Percentiles rank a stretch among this genome's conserved stretches.
Conservation (phyloP, 2,888 invertebrate genomes). For the Cosmia trapezina region DNA sequence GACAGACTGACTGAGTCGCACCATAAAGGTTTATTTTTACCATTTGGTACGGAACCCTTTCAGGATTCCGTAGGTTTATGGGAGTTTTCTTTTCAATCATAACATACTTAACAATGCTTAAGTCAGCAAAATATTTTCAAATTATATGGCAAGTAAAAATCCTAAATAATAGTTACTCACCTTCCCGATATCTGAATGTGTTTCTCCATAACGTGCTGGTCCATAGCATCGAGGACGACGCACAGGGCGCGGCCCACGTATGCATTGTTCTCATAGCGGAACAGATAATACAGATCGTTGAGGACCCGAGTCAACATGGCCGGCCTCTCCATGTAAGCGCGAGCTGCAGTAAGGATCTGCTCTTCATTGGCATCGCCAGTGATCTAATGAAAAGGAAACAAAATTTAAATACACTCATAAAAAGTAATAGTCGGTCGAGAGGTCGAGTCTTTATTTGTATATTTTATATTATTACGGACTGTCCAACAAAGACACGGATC, state of each 20-base stretch:
- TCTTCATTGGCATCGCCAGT: slow-evolving; percentile 97
- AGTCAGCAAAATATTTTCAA: not conserved
- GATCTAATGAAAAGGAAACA: slow-evolving; percentile 89
- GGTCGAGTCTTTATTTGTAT: not conserved
- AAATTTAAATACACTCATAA: not conserved
- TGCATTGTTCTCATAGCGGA: slow-evolving; percentile 95
- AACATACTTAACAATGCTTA: not conserved
- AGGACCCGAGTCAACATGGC: slow-evolving; percentile 95
- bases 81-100: not conserved
- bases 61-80: no score
- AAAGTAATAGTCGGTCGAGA: not conserved
- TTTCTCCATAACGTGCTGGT: slow-evolving; percentile 95
- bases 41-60: no score
- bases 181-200: slow-evolving; percentile 98
- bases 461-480: not conserved
- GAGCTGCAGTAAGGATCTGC: slow-evolving; percentile 96
- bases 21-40: no score
- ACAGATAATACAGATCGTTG: slow-evolving; percentile 97
- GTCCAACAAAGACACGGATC: not conserved
- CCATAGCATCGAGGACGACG: slow-evolving; percentile 97
- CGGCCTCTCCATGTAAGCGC: slow-evolving; percentile 95
- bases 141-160: slow-evolving; percentile 3
- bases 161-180: slow-evolving; percentile 82
- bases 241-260: slow-evolving; percentile 94
- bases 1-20: no score